Percentiles rank a stretch among this genome's conserved stretches.
phyloP scores from a whole-genome alignment of 2,113 vertebrate species.

The Dipodomys stephensi region DNA sequence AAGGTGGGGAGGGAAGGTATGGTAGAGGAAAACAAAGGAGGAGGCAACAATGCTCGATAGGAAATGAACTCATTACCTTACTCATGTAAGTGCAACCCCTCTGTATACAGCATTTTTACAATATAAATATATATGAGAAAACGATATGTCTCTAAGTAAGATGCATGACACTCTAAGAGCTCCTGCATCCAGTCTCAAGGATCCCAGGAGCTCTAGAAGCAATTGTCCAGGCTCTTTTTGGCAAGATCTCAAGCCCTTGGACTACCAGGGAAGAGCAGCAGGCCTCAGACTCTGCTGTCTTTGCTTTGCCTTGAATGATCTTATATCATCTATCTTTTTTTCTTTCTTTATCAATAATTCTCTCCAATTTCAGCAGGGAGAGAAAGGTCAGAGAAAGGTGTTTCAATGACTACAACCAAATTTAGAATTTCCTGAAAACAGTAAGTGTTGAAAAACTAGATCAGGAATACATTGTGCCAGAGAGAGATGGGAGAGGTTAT shows the following conservation, averaged over 20 bases:
- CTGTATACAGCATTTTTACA: no score
- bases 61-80: no score
- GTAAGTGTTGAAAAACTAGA: constrained; percentile 42
- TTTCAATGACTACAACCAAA: background rate
- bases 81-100: no score
- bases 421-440: constrained; percentile 32
- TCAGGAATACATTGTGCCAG: background rate
- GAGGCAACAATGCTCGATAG: no score
- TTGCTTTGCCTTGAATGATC: background rate
- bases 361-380: rapidly evolving
- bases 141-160: background rate
- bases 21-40: no score
- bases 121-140: no score
- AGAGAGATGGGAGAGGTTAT: background rate
- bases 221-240: background rate
- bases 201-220: background rate
- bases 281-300: background rate
- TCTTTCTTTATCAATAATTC: background rate
- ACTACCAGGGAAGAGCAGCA: background rate
- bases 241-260: rapidly evolving
- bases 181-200: background rate
- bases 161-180: rapidly evolving
- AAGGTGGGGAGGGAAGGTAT: no score
- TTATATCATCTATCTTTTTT: background rate
- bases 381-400: background rate